These are phyloP conservation scores for Gila robusta DNA, from an alignment of 2,797 vertebrate species.

Conservation along the genomic window DNA sequence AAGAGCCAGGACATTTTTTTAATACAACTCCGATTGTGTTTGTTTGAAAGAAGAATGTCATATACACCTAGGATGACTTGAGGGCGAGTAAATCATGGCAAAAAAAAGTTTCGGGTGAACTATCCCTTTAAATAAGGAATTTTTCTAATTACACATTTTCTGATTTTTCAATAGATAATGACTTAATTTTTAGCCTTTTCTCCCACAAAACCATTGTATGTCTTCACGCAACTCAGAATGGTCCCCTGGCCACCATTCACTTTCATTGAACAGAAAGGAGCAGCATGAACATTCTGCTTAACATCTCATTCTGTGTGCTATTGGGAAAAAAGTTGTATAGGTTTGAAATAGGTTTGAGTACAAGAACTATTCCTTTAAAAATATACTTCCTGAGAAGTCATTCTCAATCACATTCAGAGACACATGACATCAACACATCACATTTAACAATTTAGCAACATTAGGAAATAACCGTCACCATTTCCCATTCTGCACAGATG, in stretches of 20 bases:
- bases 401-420: not conserved
- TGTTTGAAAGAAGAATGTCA: too few species aligned
- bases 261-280: not conserved
- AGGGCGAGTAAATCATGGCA: too few species aligned
- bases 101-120: too few species aligned
- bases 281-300: conserved; percentile 1
- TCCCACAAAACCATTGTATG: not conserved
- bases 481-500: conserved; percentile 99
- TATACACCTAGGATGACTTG: too few species aligned
- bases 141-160: not conserved
- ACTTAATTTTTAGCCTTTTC: not conserved
- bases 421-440: not conserved
- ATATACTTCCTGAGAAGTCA: not conserved
- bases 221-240: not conserved
- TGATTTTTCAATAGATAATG: not conserved
- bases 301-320: conserved; percentile 9
- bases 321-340: not conserved
- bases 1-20: too few species aligned
- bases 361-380: not conserved
- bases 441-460: not conserved
- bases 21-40: too few species aligned
- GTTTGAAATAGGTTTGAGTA: not conserved
- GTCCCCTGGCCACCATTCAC: not conserved
- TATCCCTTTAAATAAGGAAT: too few species aligned
- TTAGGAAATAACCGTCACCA: conserved; percentile 80